phyloP scores from a whole-genome alignment of 2,888 invertebrate genomes.

The Malachius bipustulatus region DNA sequence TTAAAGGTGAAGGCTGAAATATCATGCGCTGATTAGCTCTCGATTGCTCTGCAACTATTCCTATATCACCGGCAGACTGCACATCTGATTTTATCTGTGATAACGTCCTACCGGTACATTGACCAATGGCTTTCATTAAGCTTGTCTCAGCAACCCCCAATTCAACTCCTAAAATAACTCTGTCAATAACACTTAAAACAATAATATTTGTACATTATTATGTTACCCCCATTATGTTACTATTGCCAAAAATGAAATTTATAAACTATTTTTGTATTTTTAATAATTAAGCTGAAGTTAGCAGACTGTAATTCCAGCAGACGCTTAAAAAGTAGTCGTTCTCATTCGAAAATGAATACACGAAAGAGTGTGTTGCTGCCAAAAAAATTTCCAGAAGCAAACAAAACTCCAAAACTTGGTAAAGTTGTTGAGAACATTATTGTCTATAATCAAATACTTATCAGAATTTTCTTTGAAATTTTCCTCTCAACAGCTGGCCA shows the following conservation, averaged over 20 bases:
- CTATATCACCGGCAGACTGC: constrained; percentile 72
- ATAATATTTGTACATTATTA: constrained; percentile 3
- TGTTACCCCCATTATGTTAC: constrained; percentile 7
- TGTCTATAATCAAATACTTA: too few relatives aligned
- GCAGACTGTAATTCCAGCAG: too few relatives aligned
- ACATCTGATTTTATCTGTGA: constrained; percentile 70
- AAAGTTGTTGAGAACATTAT: too few relatives aligned
- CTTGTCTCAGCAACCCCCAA: constrained; percentile 91
- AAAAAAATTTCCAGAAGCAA: too few relatives aligned
- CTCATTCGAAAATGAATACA: too few relatives aligned
- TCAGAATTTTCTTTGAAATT: too few relatives aligned
- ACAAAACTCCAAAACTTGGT: too few relatives aligned
- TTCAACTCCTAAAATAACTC: constrained; percentile 47
- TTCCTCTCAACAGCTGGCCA: too few relatives aligned
- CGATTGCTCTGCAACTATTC: constrained; percentile 78
- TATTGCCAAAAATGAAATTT: neutral
- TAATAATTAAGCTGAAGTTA: too few relatives aligned
- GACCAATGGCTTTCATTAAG: constrained; percentile 87
- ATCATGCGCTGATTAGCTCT: constrained; percentile 77
- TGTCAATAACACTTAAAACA: constrained; percentile 4
- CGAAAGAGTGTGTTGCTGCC: too few relatives aligned
- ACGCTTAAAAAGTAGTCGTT: too few relatives aligned
- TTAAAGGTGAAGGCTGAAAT: constrained; percentile 70
- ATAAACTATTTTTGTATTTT: constrained; percentile 10
- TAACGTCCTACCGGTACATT: constrained; percentile 74